phyloP scores from a whole-genome alignment of 1,140 invertebrate species.

The Wasmannia auropunctata region DNA sequence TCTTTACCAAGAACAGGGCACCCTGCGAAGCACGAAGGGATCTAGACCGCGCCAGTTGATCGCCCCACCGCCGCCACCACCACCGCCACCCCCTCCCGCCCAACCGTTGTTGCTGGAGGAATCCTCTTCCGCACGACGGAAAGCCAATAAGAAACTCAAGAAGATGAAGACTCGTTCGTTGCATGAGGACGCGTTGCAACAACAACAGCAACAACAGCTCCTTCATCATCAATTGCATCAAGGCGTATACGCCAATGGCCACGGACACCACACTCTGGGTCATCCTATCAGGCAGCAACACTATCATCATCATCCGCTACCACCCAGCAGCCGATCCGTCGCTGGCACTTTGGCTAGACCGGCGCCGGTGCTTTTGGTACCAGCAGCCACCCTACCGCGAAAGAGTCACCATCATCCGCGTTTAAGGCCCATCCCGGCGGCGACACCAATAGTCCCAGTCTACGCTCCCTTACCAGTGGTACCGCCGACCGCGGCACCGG shows the following conservation, averaged over 20 bases:
- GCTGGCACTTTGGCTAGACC: constrained; percentile 84
- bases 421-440: constrained; percentile 81
- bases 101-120: constrained; percentile 82
- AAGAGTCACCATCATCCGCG: constrained; percentile 84
- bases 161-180: constrained; percentile 80
- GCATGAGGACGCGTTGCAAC: constrained; percentile 80
- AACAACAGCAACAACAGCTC: constrained; percentile 68
- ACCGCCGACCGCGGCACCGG: constrained; percentile 85
- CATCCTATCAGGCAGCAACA: constrained; percentile 84
- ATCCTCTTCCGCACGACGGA: constrained; percentile 79
- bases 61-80: constrained; percentile 92
- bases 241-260: constrained; percentile 80
- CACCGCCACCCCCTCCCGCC: constrained; percentile 86
- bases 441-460: constrained; percentile 82
- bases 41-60: constrained; percentile 92
- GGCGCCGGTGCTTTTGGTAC: constrained; percentile 85
- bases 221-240: constrained; percentile 78
- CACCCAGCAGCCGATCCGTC: constrained; percentile 83
- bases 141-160: constrained; percentile 84
- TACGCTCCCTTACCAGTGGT: constrained; percentile 85
- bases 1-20: constrained; percentile 90
- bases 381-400: constrained; percentile 86
- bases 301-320: constrained; percentile 84
- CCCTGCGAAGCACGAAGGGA: constrained; percentile 91
- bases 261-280: constrained; percentile 83